These are phyloP conservation scores for Peromyscus attwateri DNA, from an alignment of 2,797 vertebrate genomes.

Conservation along the genomic window DNA sequence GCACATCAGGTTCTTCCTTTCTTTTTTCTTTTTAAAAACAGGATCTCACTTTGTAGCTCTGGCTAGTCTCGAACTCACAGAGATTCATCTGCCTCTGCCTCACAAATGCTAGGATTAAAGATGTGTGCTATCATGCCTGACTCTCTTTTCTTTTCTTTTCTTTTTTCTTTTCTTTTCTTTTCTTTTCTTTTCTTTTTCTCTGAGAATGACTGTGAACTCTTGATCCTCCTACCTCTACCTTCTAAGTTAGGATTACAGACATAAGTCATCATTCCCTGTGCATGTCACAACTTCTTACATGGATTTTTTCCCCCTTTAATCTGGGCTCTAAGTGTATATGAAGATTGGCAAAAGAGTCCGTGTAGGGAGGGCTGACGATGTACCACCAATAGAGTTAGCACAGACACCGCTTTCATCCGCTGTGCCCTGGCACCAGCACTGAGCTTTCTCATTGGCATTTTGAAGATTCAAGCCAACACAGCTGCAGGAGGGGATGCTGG, in stretches of 20 bases:
- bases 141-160: neutral
- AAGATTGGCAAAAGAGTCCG: neutral
- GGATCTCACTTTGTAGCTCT: neutral
- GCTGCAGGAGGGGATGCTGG: slow-evolving; percentile 48
- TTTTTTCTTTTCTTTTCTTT: neutral
- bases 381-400: neutral
- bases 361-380: neutral
- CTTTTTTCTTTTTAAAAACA: slow-evolving; percentile 1
- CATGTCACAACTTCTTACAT: neutral
- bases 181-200: neutral
- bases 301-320: neutral
- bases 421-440: neutral
- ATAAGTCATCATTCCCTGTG: neutral
- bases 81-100: neutral
- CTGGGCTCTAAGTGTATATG: neutral
- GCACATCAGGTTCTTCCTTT: neutral
- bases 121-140: neutral
- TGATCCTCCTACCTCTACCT: neutral
- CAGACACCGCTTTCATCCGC: neutral
- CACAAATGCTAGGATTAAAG: neutral
- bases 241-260: neutral
- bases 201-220: neutral
- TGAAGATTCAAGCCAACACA: slow-evolving; percentile 46
- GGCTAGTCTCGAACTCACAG: neutral
- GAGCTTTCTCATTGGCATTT: slow-evolving; percentile 62